A percentile compares a stretch with the other conserved stretches of the same genome.
These are phyloP conservation scores for Psilanteris sp. DNA, from an alignment of 1,140 invertebrate genomes.

Conservation along the genomic window DNA sequence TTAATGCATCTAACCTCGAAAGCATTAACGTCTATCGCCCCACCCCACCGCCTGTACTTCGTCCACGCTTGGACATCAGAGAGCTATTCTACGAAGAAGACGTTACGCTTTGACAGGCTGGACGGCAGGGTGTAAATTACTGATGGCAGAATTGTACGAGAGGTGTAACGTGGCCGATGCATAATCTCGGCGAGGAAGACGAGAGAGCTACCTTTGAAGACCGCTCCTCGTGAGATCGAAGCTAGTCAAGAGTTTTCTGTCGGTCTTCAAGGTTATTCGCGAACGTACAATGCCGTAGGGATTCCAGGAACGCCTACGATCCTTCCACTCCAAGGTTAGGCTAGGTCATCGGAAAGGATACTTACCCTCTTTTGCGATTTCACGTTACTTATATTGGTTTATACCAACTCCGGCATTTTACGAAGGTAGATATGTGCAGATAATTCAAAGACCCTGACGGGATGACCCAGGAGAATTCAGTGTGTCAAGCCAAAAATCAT, in stretches of 20 bases:
- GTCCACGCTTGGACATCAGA: slow-evolving; percentile 50
- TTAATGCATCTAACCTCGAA: slow-evolving; percentile 22
- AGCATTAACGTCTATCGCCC: slow-evolving; percentile 35
- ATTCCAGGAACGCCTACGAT: slow-evolving; percentile 73
- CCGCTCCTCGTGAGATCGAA: slow-evolving; percentile 60
- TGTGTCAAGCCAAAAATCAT: too few species aligned
- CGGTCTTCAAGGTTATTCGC: slow-evolving; percentile 51
- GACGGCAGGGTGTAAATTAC: slow-evolving; percentile 72
- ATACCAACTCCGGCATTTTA: too few species aligned
- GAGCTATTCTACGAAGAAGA: slow-evolving; percentile 67
- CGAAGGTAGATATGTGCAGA: too few species aligned
- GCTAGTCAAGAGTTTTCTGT: slow-evolving; percentile 62
- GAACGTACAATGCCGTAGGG: slow-evolving; percentile 61
- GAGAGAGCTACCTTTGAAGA: slow-evolving; percentile 44
- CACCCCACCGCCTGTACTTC: not conserved
- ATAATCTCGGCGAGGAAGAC: slow-evolving; percentile 45
- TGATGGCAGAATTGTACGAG: slow-evolving; percentile 57
- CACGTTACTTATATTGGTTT: slow-evolving; percentile 46
- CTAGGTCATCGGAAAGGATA: slow-evolving; percentile 44
- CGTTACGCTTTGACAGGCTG: slow-evolving; percentile 67
- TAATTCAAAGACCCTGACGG: too few species aligned
- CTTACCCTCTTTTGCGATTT: slow-evolving; percentile 17
- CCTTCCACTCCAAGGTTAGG: slow-evolving; percentile 57
- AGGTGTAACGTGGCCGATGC: slow-evolving; percentile 56
- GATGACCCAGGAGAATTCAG: too few species aligned